Evolutionary conservation across 2,113 vertebrate genomes (phyloP).

Genomic region (Rhabdomys dilectus): DNA sequence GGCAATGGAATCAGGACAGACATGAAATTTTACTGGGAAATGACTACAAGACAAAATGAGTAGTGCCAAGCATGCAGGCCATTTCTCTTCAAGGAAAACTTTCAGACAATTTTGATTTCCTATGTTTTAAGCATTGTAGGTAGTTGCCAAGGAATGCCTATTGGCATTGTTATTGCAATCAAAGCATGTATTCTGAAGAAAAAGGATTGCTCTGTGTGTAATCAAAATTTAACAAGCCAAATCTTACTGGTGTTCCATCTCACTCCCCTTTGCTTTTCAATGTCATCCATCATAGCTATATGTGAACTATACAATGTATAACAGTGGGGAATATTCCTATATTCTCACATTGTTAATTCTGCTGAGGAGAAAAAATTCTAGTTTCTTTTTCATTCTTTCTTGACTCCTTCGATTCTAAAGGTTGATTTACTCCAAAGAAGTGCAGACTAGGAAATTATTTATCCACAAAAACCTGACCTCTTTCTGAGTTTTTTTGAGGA

Average conservation of each 20-base stretch:
- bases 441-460: conserved; percentile 33
- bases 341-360: conserved; percentile 2
- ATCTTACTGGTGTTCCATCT: background rate
- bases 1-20: conserved; percentile 27
- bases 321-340: background rate
- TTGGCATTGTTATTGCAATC: background rate
- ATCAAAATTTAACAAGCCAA: conserved; percentile 43
- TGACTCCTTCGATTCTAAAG: conserved; percentile 31
- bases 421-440: background rate
- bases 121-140: background rate
- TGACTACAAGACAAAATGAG: background rate
- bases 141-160: conserved; percentile 20
- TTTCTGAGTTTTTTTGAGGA: background rate
- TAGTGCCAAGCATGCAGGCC: background rate
- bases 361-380: background rate
- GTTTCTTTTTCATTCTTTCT: background rate
- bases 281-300: background rate
- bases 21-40: conserved; percentile 55
- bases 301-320: background rate
- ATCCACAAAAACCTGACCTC: background rate
- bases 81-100: conserved; percentile 56
- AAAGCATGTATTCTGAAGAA: conserved; percentile 12
- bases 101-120: conserved; percentile 28
- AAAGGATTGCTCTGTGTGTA: background rate
- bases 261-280: background rate